These are phyloP conservation scores for Zaprionus bogoriensis DNA, from an alignment of 2,888 invertebrate species.

Conservation along the genomic window DNA sequence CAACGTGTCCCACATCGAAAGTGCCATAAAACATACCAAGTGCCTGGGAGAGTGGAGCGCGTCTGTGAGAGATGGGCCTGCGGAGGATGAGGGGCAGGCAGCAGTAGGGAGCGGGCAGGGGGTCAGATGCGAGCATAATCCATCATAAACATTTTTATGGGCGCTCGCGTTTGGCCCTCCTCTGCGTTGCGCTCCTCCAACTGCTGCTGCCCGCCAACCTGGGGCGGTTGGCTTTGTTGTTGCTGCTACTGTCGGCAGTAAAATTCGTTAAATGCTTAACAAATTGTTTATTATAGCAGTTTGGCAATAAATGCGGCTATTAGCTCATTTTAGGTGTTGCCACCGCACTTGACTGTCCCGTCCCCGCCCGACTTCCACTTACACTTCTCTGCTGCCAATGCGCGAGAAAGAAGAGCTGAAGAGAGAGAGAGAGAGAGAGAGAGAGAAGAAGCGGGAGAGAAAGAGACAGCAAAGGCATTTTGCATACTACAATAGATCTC, in stretches of 20 bases:
- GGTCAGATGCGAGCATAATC: constrained; percentile 64
- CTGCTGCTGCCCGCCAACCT: background rate
- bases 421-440: no score
- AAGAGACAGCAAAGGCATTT: background rate
- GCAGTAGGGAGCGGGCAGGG: no score
- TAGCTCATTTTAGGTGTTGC: constrained; percentile 78
- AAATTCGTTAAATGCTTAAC: constrained; percentile 80
- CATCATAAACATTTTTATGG: constrained; percentile 79
- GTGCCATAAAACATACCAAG: constrained; percentile 74
- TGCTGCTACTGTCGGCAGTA: constrained; percentile 72
- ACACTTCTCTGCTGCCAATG: no score
- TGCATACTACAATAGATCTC: constrained; percentile 17
- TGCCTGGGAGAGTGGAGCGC: constrained; percentile 45
- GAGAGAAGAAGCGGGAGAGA: no score
- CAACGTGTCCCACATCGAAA: constrained; percentile 66
- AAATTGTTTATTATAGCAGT: constrained; percentile 79
- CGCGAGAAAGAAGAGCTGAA: no score
- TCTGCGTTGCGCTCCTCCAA: background rate
- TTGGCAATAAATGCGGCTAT: constrained; percentile 76
- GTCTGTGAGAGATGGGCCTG: background rate
- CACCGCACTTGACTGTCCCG: constrained; percentile 49
- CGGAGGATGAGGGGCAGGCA: background rate
- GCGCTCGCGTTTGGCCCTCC: constrained; percentile 65
- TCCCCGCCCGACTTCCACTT: background rate
- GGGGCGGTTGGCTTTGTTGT: constrained; percentile 36